These are phyloP conservation scores for Labrus mixtus DNA, from an alignment of 2,113 vertebrate genomes.

Conservation along the genomic window DNA sequence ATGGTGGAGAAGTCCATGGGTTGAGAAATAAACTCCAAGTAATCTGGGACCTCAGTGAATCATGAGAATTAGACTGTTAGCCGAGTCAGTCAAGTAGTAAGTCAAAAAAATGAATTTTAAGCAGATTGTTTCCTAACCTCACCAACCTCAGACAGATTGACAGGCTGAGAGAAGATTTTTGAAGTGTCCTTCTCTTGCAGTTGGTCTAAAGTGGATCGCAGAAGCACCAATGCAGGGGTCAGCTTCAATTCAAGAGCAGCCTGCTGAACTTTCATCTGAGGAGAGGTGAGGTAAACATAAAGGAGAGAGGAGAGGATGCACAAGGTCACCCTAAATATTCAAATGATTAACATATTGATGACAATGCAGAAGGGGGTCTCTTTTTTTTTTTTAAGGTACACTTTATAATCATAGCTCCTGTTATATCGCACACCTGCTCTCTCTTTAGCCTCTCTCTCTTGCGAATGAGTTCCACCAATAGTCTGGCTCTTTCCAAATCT, in stretches of 20 bases:
- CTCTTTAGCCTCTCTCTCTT: constrained; percentile 97
- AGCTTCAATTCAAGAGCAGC: constrained; percentile 93
- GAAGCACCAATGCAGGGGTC: constrained; percentile 91
- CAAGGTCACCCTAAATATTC: constrained; percentile 20
- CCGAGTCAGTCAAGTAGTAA: neutral
- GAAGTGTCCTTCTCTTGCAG: constrained; percentile 95
- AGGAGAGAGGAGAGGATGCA: neutral
- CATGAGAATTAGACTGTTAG: constrained; percentile 57
- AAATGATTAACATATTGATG: constrained; percentile 12
- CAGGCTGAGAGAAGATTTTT: constrained; percentile 93
- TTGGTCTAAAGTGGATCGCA: constrained; percentile 93
- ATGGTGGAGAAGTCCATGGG: constrained; percentile 99
- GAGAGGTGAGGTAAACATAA: constrained; percentile 20
- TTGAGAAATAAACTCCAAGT: constrained; percentile 97
- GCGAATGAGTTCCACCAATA: constrained; percentile 96
- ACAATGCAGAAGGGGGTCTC: neutral
- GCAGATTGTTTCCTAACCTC: neutral
- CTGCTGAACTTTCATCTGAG: constrained; percentile 93
- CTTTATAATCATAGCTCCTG: neutral
- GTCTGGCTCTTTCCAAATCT: constrained; percentile 93
- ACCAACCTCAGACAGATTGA: constrained; percentile 94
- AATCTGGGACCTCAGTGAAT: constrained; percentile 95
- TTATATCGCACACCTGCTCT: constrained; percentile 87
- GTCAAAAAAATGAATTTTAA: neutral
- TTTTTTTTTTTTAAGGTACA: neutral